A percentile compares a stretch with the other conserved stretches of the same genome.
These are phyloP conservation scores for Tinamus major DNA, from an alignment of 2,797 vertebrate genomes.

Conservation along the genomic window DNA sequence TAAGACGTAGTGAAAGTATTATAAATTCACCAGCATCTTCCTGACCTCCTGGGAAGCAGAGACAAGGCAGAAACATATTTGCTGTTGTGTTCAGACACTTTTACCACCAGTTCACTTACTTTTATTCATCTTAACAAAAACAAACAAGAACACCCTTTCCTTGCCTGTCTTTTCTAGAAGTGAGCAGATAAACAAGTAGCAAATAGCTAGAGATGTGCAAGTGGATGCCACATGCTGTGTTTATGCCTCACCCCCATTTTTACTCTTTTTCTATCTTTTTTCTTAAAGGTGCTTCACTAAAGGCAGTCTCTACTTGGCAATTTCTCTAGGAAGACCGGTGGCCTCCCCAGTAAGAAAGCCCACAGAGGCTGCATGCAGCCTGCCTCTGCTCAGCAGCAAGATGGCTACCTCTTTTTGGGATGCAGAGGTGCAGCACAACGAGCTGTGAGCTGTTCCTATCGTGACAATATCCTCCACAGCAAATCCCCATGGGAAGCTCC, in stretches of 20 bases:
- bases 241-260: background rate
- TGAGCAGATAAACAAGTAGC: background rate
- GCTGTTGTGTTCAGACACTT: background rate
- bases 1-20: background rate
- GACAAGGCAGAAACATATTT: background rate
- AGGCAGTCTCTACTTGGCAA: background rate
- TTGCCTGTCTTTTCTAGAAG: background rate
- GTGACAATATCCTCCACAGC: background rate
- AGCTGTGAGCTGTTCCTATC: too few species aligned
- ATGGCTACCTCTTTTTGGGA: too few species aligned
- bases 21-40: background rate
- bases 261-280: background rate
- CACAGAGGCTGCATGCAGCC: background rate
- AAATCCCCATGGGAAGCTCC: background rate
- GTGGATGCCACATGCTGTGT: background rate
- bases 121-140: background rate
- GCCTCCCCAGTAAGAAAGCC: background rate
- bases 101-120: accelerated
- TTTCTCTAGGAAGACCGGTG: background rate
- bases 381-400: background rate
- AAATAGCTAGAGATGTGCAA: background rate
- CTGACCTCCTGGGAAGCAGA: background rate
- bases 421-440: background rate
- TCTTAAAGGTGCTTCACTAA: background rate
- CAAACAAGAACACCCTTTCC: background rate